These are phyloP conservation scores for Schizopygopsis pylzovi DNA, from an alignment of 2,797 vertebrate species.

Conservation along the genomic window DNA sequence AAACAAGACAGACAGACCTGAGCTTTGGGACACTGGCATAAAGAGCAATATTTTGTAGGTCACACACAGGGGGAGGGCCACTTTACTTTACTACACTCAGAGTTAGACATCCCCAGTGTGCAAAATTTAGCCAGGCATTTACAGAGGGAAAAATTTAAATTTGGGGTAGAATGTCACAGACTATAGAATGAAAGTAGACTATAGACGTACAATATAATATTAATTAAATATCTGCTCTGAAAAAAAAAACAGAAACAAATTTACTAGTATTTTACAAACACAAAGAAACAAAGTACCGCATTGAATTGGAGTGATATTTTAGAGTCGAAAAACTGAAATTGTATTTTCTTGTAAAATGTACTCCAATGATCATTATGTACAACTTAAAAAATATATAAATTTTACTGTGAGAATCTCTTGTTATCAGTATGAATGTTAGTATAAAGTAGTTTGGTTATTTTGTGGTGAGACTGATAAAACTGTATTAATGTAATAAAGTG, in stretches of 20 bases:
- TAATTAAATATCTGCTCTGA: background rate
- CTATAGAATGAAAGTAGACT: background rate
- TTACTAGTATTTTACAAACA: background rate
- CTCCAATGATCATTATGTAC: too few relatives aligned
- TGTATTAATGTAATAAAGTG: background rate
- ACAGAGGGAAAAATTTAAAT: background rate
- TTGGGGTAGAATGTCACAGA: background rate
- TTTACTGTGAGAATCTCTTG: too few relatives aligned
- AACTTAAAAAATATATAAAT: too few relatives aligned
- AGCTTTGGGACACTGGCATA: conserved; percentile 42
- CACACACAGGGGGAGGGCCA: conserved; percentile 29
- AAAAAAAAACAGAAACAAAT: background rate
- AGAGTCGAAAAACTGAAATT: background rate
- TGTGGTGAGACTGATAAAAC: background rate
- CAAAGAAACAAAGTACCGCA: background rate
- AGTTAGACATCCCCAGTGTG: conserved; percentile 7
- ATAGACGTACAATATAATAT: background rate
- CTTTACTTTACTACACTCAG: background rate
- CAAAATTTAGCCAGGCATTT: conserved; percentile 6
- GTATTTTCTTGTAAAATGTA: background rate
- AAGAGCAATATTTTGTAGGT: conserved; percentile 45
- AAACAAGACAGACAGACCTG: conserved; percentile 43
- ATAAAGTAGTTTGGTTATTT: background rate
- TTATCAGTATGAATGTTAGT: too few relatives aligned
- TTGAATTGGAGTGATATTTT: background rate